Conservation (phyloP, 2,888 invertebrate genomes). For the Zeuzera pyrina region DNA sequence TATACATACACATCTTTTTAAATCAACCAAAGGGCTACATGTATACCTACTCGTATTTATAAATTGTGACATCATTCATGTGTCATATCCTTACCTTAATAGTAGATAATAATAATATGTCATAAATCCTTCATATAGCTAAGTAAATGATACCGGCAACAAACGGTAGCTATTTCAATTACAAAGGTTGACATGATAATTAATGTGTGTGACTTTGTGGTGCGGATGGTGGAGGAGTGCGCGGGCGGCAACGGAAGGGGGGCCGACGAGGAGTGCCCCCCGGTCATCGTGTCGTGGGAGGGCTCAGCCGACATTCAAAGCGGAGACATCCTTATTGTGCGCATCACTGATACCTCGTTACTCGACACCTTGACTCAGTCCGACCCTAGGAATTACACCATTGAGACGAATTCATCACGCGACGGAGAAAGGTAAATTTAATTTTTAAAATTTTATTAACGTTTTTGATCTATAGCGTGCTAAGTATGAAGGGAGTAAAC, state of each 20-base stretch:
- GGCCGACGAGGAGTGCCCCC: conserved; percentile 66
- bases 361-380: conserved; percentile 39
- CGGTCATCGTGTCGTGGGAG: conserved; percentile 77
- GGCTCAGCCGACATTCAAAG: conserved; percentile 79
- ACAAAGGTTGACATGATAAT: conserved; percentile 31
- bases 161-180: conserved; percentile 24
- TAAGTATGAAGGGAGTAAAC: too few species aligned
- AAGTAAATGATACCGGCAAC: too few species aligned
- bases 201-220: conserved; percentile 41
- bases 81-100: too few species aligned
- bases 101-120: too few species aligned
- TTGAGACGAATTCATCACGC: conserved; percentile 34
- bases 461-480: too few species aligned
- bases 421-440: conserved; percentile 42
- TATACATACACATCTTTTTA: too few species aligned
- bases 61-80: too few species aligned
- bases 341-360: conserved; percentile 77
- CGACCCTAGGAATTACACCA: conserved; percentile 35
- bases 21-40: too few species aligned
- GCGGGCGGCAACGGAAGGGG: conserved; percentile 24
- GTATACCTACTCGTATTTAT: too few species aligned
- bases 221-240: conserved; percentile 60
- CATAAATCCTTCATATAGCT: too few species aligned
- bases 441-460: neutral
- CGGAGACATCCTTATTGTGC: conserved; percentile 80